Evolutionary conservation across 2,797 vertebrate genomes (phyloP).

Genomic region (Scarus forsteni): DNA sequence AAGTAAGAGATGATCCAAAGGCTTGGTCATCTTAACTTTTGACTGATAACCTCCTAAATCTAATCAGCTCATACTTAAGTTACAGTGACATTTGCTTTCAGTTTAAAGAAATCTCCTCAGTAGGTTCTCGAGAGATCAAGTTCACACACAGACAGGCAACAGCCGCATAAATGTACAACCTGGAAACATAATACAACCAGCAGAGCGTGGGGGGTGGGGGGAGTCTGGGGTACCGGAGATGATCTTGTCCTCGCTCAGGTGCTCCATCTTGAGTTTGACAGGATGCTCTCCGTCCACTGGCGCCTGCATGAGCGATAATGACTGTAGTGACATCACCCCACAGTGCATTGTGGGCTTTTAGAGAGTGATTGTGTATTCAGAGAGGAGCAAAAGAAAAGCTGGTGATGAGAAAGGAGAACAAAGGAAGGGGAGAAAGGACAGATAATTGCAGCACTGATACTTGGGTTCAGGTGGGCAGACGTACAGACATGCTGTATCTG

Average conservation of each 20-base stretch:
- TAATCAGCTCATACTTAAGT: too few species aligned
- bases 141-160: too few species aligned
- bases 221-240: slow-evolving; percentile 10
- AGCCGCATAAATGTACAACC: too few species aligned
- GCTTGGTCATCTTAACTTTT: too few species aligned
- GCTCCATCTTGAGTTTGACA: slow-evolving; percentile 69
- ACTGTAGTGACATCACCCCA: slow-evolving; percentile 69
- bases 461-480: neutral
- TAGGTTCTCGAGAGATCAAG: too few species aligned
- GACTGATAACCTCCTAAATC: too few species aligned
- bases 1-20: too few species aligned
- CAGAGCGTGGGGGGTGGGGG: slow-evolving; percentile 1
- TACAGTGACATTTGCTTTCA: too few species aligned
- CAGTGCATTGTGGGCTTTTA: slow-evolving; percentile 50
- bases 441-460: slow-evolving; percentile 4
- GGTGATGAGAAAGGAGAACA: slow-evolving; percentile 15
- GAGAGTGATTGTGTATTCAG: slow-evolving; percentile 24
- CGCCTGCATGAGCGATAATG: slow-evolving; percentile 62
- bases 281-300: slow-evolving; percentile 51
- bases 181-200: neutral
- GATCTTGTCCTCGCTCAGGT: slow-evolving; percentile 44
- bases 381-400: slow-evolving; percentile 9
- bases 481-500: too few species aligned
- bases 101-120: too few species aligned
- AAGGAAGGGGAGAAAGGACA: neutral